Conservation (phyloP, 1,140 invertebrate genomes). For the Procambarus clarkii region DNA sequence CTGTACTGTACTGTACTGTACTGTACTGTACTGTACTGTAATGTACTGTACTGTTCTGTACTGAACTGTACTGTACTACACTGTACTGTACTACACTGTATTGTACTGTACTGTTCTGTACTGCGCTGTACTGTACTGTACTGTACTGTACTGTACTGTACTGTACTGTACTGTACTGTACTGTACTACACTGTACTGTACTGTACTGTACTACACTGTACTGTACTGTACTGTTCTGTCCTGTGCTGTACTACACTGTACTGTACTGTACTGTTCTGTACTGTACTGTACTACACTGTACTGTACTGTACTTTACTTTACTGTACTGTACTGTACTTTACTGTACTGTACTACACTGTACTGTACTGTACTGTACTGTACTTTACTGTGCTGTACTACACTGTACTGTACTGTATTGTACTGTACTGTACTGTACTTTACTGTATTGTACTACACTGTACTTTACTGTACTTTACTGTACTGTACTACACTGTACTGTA, state of each 20-base stretch:
- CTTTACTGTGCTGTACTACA: too few relatives aligned
- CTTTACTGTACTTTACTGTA: neutral
- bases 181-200: too few relatives aligned
- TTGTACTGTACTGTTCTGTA: conserved; percentile 71
- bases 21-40: neutral
- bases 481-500: conserved; percentile 71
- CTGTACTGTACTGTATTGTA: conserved; percentile 72
- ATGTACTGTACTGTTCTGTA: neutral
- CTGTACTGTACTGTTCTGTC: conserved; percentile 72
- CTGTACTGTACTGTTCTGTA: conserved; percentile 72
- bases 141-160: conserved; percentile 25
- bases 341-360: conserved; percentile 68
- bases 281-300: neutral
- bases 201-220: conserved; percentile 68
- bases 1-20: conserved; percentile 25
- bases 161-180: conserved; percentile 15
- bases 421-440: conserved; percentile 1
- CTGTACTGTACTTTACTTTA: conserved; percentile 13
- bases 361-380: conserved; percentile 71
- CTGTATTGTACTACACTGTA: conserved; percentile 32
- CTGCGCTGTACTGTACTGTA: conserved; percentile 71
- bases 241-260: too few relatives aligned
- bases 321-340: too few relatives aligned
- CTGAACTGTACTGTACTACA: too few relatives aligned
- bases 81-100: conserved; percentile 70